Base-by-base conservation (phyloP, 1,140 invertebrate genomes). In the Frieseomelitta varia region DNA sequence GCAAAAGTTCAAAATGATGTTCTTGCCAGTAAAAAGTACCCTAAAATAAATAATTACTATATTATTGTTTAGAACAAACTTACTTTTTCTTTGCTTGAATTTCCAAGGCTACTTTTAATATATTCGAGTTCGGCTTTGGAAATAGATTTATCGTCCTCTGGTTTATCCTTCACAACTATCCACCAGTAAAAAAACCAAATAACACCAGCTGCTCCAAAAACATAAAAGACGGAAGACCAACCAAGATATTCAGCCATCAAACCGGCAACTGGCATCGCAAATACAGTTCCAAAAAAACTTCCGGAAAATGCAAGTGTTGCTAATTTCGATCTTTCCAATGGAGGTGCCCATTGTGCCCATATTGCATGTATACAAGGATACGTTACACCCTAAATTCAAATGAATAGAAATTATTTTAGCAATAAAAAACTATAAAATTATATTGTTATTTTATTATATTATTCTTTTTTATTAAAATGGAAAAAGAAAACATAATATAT, bases 321-420 rank as follows among this genome's bases (percentile, higher is more conserved):
- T 58, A 98, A 94, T 21, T 97, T 96, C 10, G 97, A 97, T 55
- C 98, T 96, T 93, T 99, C 98, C 34, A 96, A 91, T 0, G 97
- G 97, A 30, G 98, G 98, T n/a, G 97, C 97, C 98, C 98, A 99
- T 81, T 97, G 96, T 0, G 97, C 96, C 97, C 98, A 98, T 47
- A 98, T 96, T 15, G 97, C 97, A 93, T 98, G 97, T 77, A 98
- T 98, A 86, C 97, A 97, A 11, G 98, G 98, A 94, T 98, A 99
- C 1, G 98, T 98, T 0, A 99, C 98, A 69, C 98, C 98, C 97
- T 98, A 91, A 30, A 61, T 24, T 27, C 12, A 72, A 87, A 61
- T 14, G 21, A n/a, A 24, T 12, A 34, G n/a, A 27, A 65, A 65
- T 65, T 27, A 27, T 65, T 65, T 2, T 14, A 65, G n/a, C n/a